Evolutionary conservation across 1,140 invertebrate genomes (phyloP), one percentile per base, ranked within the genome.

Genomic region (Brachystomella parvula): DNA sequence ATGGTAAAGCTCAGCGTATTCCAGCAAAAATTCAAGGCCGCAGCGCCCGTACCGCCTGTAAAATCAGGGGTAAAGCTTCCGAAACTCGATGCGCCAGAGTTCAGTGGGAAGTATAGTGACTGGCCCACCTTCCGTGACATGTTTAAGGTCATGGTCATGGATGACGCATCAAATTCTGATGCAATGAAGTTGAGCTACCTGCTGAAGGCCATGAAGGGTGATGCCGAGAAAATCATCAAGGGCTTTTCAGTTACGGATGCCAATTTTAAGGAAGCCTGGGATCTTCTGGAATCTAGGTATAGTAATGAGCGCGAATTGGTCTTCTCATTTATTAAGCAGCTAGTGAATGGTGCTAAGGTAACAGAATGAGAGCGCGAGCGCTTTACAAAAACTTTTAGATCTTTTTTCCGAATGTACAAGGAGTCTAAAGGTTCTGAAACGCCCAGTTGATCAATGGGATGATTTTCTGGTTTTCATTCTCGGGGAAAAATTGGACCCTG

Each of bases 71-170:
- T 56, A 9, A 47, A n/a, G 26, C 29, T 63, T 21, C 61, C 61
- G n/a, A 32, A 47, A 21, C 3, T 61, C 19, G 60, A 61, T 6
- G 17, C 29, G 9, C 29, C 29, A 35, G 12, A 3, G 19, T 47
- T 63, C 28, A 15, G 3, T 19, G 61, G 61, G 31, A 26, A 49
- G 3, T 3, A 44, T 0, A 29, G 12, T 1, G 26, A 63, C 0
- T 63, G 61, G 61, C 21, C 28, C 2, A 47, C 61, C 12, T 63
- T 63, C 21, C 61, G 47, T 24, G 61, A 63, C 31, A 17, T 63
- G 15, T 63, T 63, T 28, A 24, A 19, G 1, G n/a, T 24, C 2
- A 39, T 30, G 0, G 29, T 63, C 28, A 24, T 47, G n/a, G 47
- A 63, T 6, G 29, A 47, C 29, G 1, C 28, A 1, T 26, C 24